phyloP scores from a whole-genome alignment of 1,140 invertebrate genomes.

The Pseudomyrmex gracilis region DNA sequence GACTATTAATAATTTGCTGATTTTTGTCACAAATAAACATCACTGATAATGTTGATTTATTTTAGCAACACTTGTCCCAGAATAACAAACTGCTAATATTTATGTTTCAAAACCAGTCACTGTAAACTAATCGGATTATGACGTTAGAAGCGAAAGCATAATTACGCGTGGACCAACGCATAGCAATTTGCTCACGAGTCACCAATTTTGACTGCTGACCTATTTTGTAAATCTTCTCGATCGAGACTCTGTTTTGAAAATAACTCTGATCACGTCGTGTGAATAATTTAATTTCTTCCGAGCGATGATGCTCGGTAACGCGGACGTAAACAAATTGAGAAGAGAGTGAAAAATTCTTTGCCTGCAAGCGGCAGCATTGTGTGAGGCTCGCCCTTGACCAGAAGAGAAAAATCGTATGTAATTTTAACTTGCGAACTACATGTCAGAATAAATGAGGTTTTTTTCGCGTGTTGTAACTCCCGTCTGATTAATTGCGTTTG shows the following conservation, averaged over 20 bases:
- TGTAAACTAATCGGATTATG: slow-evolving; percentile 19
- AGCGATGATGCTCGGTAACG: neutral
- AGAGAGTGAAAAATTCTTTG: slow-evolving; percentile 29
- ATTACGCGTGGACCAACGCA: neutral
- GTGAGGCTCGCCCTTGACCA: neutral
- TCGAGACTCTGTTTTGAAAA: slow-evolving; percentile 36
- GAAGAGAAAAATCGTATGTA: slow-evolving; percentile 25
- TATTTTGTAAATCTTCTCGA: neutral
- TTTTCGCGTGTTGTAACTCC: slow-evolving; percentile 21
- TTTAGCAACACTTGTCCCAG: neutral
- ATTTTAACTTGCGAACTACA: slow-evolving; percentile 22
- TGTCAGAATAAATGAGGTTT: slow-evolving; percentile 48
- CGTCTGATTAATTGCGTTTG: slow-evolving; percentile 14
- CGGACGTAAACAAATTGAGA: slow-evolving; percentile 27
- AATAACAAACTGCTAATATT: slow-evolving; percentile 7
- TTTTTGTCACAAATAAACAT: slow-evolving; percentile 5
- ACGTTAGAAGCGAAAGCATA: neutral
- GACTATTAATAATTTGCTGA: neutral
- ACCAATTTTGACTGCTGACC: neutral
- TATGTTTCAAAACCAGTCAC: neutral
- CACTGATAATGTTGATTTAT: slow-evolving; percentile 6
- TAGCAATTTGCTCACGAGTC: no score
- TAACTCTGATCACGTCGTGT: slow-evolving; percentile 13
- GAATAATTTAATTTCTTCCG: slow-evolving; percentile 44
- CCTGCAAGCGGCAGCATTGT: slow-evolving; percentile 18